Base-by-base conservation (phyloP, 2,888 invertebrate genomes). In the Pristionchus exspectatus region DNA sequence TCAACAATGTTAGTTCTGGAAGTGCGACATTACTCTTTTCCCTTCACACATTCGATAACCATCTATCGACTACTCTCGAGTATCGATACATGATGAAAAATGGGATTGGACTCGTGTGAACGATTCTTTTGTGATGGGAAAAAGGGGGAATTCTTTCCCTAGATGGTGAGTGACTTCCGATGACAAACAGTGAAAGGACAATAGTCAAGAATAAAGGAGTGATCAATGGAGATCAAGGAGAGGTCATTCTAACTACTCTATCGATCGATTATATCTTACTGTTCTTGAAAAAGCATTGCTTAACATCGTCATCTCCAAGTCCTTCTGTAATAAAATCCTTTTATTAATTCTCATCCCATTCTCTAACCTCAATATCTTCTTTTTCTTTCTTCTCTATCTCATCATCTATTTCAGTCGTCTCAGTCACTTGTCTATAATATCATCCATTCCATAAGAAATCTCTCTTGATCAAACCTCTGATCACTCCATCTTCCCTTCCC, bases 231-330 rank as follows among this genome's bases (percentile, higher is more conserved):
- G 85, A 85, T 56, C 30, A 33, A 56, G n/a, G 16, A 54, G 50
- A 56, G 74, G 24, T 74, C 74, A 63, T 24, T 56, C 24, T 5
- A 10, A 63, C 63, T 63, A 24, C 44, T 50, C 4, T 7, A 63
- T n/a, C n/a, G 3, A 69, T 38, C n/a, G 38, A 33, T 18, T 38
- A 77, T 66, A 59, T 88, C 91, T 90, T 63, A 94, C 94, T 59
- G 94, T 94, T 92, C 94, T 90, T 1, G 93, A 91, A 21, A 94
- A 86, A 18, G 93, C 92, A 89, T 94, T 94, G 74, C 91, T 93
- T 21, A 93, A 91, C 90, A 93, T 90, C 16, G 93, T 92, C 87
- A 92, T 91, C 90, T 94, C 93, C 44, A 94, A 85, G 87, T 94
- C 94, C 84, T 92, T 93, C 91, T 93, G 90, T 88, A 92, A 92